phyloP scores from a whole-genome alignment of 2,888 invertebrate genomes.

The Acronicta leporina region DNA sequence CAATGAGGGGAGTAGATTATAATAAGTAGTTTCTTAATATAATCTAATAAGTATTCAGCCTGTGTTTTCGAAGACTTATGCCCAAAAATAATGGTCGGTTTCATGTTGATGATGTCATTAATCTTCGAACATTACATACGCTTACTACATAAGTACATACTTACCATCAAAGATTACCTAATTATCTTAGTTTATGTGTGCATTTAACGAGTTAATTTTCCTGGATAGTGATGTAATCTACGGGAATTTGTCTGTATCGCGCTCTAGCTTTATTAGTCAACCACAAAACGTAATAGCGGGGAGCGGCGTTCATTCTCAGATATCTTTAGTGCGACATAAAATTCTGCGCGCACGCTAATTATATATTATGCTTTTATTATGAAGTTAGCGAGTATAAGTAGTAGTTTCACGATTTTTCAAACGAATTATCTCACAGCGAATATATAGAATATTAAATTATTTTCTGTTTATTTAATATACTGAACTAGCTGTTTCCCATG shows the following conservation, averaged over 20 bases:
- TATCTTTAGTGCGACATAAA: slow-evolving; percentile 37
- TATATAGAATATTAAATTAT: too few relatives aligned
- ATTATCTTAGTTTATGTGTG: slow-evolving; percentile 7
- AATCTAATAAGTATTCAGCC: too few relatives aligned
- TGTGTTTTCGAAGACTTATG: too few relatives aligned
- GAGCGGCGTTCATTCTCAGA: slow-evolving; percentile 31
- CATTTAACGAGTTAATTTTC: slow-evolving; percentile 28
- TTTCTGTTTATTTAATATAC: too few relatives aligned
- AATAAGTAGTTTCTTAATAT: too few relatives aligned
- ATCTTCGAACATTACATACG: background rate
- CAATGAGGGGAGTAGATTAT: too few relatives aligned
- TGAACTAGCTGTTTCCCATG: too few relatives aligned
- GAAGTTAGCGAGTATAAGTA: background rate
- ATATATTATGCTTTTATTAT: slow-evolving; percentile 26
- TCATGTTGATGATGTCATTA: background rate
- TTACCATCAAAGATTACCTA: background rate
- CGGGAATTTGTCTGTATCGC: slow-evolving; percentile 19
- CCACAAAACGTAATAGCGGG: slow-evolving; percentile 35
- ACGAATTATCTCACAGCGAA: too few relatives aligned
- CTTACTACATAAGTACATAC: background rate
- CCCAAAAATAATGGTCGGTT: too few relatives aligned
- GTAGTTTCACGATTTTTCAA: too few relatives aligned
- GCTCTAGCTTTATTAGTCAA: slow-evolving; percentile 32
- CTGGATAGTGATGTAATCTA: slow-evolving; percentile 23
- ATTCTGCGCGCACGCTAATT: slow-evolving; percentile 19